Evolutionary conservation across 2,797 vertebrate species (phyloP), one percentile per base, ranked within the genome.

Genomic region (Anolis apletophallus): DNA sequence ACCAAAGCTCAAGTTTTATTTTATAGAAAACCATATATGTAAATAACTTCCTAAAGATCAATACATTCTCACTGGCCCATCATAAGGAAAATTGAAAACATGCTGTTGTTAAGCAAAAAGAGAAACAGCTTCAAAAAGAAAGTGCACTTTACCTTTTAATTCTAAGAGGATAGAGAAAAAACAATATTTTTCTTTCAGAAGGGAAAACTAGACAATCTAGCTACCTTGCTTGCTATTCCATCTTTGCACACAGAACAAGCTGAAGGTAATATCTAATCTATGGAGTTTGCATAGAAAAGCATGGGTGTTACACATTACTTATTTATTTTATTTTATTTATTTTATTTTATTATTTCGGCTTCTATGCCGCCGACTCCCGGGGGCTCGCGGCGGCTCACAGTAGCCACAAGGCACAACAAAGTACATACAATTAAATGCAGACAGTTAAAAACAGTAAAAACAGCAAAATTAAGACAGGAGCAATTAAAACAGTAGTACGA

Each of bases 261-360:
- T 92, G 79, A 90, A 91, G 84, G 89, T 89, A 94, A 87, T 91
- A 94, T 87, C 91, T 86, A 86, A 94, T 86, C 12, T 84, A 88
- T 84, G 77, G 34, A 73, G 87, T 78, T 91, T 90, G 83, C 55
- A 80, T 64, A 88, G 54, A 87, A 89, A 90, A 92, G 14, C 0
- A 26, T 52, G 26, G 85, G 11, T 92, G 3, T 79, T 89, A 50
- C 54, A 67, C 52, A 55, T 59, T 78, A 69, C 85, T 92, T n/a
- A n/a, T n/a, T n/a, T n/a, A n/a, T n/a, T n/a, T n/a, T n/a, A n/a
- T n/a, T n/a, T n/a, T n/a, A n/a, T n/a, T n/a, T n/a, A n/a, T n/a
- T n/a, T n/a, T n/a, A n/a, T n/a, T n/a, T n/a, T n/a, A n/a, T n/a
- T n/a, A n/a, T n/a, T n/a, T n/a, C n/a, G n/a, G n/a, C n/a, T n/a